A percentile compares a stretch with the other conserved stretches of the same genome.
Evolutionary conservation across 2,113 vertebrate genomes (phyloP).

Genomic region (Otus sunia): DNA sequence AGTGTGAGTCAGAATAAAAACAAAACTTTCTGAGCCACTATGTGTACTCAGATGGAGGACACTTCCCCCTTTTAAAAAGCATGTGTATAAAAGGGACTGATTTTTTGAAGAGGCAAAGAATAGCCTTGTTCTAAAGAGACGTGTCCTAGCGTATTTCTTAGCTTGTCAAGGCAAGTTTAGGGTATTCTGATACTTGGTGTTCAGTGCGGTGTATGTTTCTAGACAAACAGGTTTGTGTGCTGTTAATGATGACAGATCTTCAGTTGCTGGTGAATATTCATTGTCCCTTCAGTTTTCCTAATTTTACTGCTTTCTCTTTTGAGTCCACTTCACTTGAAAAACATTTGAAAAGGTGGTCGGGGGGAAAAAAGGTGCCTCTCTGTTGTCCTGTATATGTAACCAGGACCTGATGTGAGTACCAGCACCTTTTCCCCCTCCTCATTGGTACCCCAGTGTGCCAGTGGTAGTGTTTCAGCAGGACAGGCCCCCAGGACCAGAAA

Average conservation of each 20-base stretch:
- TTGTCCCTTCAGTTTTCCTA: not conserved
- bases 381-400: not conserved
- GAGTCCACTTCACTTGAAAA: not conserved
- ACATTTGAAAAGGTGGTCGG: not conserved
- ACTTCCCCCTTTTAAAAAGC: not conserved
- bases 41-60: not conserved
- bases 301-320: not conserved
- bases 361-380: not conserved
- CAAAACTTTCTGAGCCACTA: not conserved
- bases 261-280: not conserved
- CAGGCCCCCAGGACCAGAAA: not conserved
- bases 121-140: not conserved
- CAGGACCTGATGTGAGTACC: not conserved
- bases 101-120: not conserved
- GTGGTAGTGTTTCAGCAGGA: not conserved
- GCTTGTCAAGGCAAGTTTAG: constrained; percentile 20
- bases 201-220: rapidly evolving
- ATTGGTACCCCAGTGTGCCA: not conserved
- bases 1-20: not conserved
- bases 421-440: not conserved
- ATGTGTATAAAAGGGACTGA: not conserved
- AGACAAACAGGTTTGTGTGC: constrained; percentile 49
- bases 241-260: not conserved
- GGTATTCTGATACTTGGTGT: not conserved
- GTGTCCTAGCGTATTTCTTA: not conserved